Base-by-base conservation (phyloP, 2,797 vertebrate genomes). In the Eidolon dupreanum region DNA sequence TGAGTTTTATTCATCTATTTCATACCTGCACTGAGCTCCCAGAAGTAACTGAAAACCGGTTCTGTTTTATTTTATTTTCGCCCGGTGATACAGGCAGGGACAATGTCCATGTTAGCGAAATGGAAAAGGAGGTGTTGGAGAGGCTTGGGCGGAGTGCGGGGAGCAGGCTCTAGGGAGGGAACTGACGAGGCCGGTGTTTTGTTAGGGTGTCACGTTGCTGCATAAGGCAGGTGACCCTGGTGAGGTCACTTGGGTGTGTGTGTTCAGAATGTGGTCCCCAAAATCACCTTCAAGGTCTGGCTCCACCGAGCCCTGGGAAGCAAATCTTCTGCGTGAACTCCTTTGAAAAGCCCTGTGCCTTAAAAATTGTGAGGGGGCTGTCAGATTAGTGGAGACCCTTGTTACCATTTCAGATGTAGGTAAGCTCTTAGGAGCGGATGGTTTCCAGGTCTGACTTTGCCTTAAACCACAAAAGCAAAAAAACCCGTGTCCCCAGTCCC, bases 121-220 rank as follows among this genome's bases (percentile, higher is more conserved):
- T 6, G 26, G 65, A 6, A 41, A 12, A 26, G 11, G 41, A 43
- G 16, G n/a, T 4, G 0, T 38, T 31, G 8, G n/a, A 11, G 46
- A 7, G 73, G 13, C 36, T 31, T 16, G 49, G 49, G 49, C 15
- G 15, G 49, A 16, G 20, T 5, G 41, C 17, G 17, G 0, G 8
- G 24, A n/a, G 22, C 0, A 13, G 19, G 9, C 1, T 10, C 1
- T 3, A 1, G 3, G 28, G 5, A 19, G 19, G 31, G 24, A 53
- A 5, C 61, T 3, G 3, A 13, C 1, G 10, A 4, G 19, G 2
- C 6, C 20, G 0, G 49, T 0, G 11, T 61, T 41, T 20, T 31
- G 5, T 19, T 7, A 17, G 22, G 20, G 22, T 20, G 31, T 24
- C 22, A 0, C 0, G 3, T 11, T 11, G 6, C 31, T 5, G 16